Conservation (phyloP, 2,888 invertebrate species). For the Leptinotarsa juncta region DNA sequence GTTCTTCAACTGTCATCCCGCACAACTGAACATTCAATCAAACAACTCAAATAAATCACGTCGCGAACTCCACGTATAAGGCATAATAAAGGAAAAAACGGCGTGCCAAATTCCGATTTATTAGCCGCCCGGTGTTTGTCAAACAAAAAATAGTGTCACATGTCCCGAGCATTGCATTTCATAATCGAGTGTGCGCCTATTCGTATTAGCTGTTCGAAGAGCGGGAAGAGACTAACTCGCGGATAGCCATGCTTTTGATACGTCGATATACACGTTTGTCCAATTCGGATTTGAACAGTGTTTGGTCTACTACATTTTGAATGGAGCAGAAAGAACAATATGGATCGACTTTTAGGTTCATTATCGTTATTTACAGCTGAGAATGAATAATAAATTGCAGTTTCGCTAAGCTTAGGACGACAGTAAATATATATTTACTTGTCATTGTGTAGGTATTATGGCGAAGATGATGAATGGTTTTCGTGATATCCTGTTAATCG, state of each 20-base stretch:
- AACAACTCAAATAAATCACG: neutral
- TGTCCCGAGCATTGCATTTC: slow-evolving; percentile 30
- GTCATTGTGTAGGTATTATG: slow-evolving; percentile 25
- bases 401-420: slow-evolving; percentile 15
- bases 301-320: slow-evolving; percentile 35
- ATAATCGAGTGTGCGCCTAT: slow-evolving; percentile 37
- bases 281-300: slow-evolving; percentile 39
- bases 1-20: neutral
- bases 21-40: slow-evolving; percentile 12
- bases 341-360: slow-evolving; percentile 19
- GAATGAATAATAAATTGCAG: slow-evolving; percentile 26
- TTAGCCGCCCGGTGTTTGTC: slow-evolving; percentile 15
- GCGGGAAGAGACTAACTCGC: slow-evolving; percentile 52
- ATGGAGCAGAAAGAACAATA: slow-evolving; percentile 31
- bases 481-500: slow-evolving; percentile 6
- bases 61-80: neutral
- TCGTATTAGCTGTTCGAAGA: slow-evolving; percentile 51
- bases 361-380: slow-evolving; percentile 23
- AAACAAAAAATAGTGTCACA: slow-evolving; percentile 20
- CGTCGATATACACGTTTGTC: slow-evolving; percentile 37
- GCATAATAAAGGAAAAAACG: slow-evolving; percentile 1
- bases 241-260: slow-evolving; percentile 34
- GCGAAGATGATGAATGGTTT: slow-evolving; percentile 15
- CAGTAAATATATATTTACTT: slow-evolving; percentile 22
- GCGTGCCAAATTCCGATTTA: slow-evolving; percentile 5